These are phyloP conservation scores for Pimephales promelas DNA, from an alignment of 2,113 vertebrate species.

Conservation along the genomic window DNA sequence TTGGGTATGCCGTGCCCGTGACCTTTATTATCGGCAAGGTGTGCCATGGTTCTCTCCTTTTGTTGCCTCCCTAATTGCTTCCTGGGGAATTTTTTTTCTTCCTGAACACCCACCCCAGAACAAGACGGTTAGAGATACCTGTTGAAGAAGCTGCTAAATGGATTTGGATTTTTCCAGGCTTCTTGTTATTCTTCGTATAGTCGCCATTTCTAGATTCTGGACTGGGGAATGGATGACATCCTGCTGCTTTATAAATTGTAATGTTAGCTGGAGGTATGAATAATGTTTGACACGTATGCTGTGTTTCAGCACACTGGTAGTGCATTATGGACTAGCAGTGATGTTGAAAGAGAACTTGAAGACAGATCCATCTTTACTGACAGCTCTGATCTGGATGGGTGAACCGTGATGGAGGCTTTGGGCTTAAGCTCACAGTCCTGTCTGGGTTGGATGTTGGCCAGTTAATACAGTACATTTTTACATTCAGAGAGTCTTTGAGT, in stretches of 20 bases:
- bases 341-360: conserved; percentile 35
- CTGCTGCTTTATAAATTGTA: conserved; percentile 42
- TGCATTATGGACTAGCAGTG: conserved; percentile 49
- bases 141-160: conserved; percentile 5
- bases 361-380: conserved; percentile 62
- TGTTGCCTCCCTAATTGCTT: conserved; percentile 47
- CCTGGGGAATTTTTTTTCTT: conserved; percentile 25
- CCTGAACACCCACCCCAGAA: neutral
- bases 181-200: conserved; percentile 7
- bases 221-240: conserved; percentile 23
- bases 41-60: conserved; percentile 37
- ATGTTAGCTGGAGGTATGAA: conserved; percentile 30
- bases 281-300: conserved; percentile 32
- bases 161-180: neutral
- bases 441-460: neutral
- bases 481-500: neutral
- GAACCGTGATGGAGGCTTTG: conserved; percentile 53
- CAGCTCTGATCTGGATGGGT: conserved; percentile 58
- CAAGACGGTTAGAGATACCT: neutral
- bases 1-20: conserved; percentile 64
- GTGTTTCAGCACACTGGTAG: conserved; percentile 45
- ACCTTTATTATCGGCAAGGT: conserved; percentile 65
- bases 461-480: conserved; percentile 12
- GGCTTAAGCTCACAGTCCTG: conserved; percentile 41
- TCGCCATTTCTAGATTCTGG: neutral